Percentiles rank a stretch among this genome's conserved stretches.
These are phyloP conservation scores for Typhlomys cinereus DNA, from an alignment of 2,113 vertebrate genomes.

Conservation along the genomic window DNA sequence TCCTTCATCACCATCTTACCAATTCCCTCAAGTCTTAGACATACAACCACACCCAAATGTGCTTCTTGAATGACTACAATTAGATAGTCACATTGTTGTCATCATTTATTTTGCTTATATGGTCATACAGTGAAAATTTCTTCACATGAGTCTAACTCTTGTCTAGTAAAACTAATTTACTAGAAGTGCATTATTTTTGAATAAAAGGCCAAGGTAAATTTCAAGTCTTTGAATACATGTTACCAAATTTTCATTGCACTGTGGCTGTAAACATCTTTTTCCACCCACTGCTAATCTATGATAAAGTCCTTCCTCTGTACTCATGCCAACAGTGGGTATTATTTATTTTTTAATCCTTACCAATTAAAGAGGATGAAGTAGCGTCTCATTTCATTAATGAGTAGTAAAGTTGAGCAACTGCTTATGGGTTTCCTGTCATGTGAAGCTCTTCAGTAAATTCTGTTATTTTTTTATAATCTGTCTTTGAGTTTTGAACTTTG, in stretches of 20 bases:
- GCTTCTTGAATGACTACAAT: background rate
- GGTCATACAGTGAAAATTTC: background rate
- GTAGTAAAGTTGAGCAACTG: constrained; percentile 41
- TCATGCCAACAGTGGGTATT: constrained; percentile 60
- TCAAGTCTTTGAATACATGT: background rate
- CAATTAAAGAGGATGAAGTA: constrained; percentile 61
- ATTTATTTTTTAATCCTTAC: constrained; percentile 67
- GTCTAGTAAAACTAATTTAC: background rate
- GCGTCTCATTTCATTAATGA: constrained; percentile 65
- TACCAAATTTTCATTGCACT: constrained; percentile 11
- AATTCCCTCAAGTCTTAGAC: background rate
- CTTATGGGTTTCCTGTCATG: constrained; percentile 43
- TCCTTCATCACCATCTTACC: too few species aligned
- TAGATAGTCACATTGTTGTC: background rate
- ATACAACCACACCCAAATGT: fast-evolving
- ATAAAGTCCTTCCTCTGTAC: constrained; percentile 41
- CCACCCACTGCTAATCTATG: background rate
- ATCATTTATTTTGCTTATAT: background rate
- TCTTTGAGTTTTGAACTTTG: constrained; percentile 17
- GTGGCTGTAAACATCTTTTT: constrained; percentile 26
- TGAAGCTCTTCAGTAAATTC: constrained; percentile 41
- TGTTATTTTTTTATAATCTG: background rate
- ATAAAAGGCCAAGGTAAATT: constrained; percentile 43
- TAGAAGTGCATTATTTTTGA: background rate
- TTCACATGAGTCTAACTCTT: background rate